Percentiles rank a stretch among this genome's conserved stretches.
These are phyloP conservation scores for Aviceda subcristata DNA, from an alignment of 2,113 vertebrate species.

Conservation along the genomic window DNA sequence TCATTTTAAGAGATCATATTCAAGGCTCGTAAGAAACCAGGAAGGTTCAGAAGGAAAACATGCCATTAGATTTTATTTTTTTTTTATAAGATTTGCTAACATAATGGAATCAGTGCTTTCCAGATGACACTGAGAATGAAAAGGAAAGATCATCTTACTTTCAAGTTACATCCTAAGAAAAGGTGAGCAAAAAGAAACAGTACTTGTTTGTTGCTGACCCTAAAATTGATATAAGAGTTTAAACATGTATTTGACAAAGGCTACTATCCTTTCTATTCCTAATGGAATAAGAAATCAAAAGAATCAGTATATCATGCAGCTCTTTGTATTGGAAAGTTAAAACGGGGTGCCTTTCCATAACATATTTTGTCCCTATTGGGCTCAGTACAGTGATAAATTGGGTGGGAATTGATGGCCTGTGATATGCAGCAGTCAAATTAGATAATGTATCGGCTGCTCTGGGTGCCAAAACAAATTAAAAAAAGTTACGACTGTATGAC, in stretches of 20 bases:
- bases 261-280: not conserved
- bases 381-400: not conserved
- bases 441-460: not conserved
- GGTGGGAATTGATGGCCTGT: not conserved
- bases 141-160: not conserved
- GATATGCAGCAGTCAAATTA: not conserved
- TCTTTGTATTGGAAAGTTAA: not conserved
- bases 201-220: not conserved
- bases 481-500: not conserved
- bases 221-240: not conserved
- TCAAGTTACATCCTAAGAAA: not conserved
- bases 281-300: not conserved
- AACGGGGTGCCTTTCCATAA: not conserved
- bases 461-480: not conserved
- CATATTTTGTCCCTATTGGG: not conserved
- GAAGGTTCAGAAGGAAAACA: not conserved
- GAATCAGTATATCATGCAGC: not conserved
- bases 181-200: not conserved
- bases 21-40: not conserved
- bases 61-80: not conserved
- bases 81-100: not conserved
- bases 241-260: not conserved
- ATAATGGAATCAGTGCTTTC: not conserved
- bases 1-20: not conserved
- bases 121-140: not conserved